Base-by-base conservation (phyloP, 2,797 vertebrate species). In the Nyctalus aviator region DNA sequence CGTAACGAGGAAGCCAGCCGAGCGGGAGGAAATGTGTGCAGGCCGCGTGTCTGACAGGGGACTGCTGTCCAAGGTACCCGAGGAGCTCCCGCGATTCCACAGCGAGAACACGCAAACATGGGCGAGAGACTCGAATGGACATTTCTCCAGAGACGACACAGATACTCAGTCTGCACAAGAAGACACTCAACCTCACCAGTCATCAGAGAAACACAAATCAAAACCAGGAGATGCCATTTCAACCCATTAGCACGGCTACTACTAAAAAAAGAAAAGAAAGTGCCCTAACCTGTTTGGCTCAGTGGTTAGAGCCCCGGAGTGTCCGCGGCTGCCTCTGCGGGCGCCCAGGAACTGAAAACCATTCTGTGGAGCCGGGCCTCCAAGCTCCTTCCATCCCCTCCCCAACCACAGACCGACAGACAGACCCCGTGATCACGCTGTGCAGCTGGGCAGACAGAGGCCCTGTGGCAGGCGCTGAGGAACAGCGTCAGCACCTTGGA, bases 81-180 rank as follows among this genome's bases (percentile, higher is more conserved):
- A 76, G 35, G 55, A 86, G n/a, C 25, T 11, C 44, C 44, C 25
- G 30, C 46, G 35, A 77, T 32, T 77, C 35, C 72, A 72, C 32
- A 64, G 37, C 13, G 6, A 18, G 17, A 53, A 53, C 46, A 62
- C 6, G 14, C 37, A 69, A 32, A 85, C 50, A 59, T 4, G 7
- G 27, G 18, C 53, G 59, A 62, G 84, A 23, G n/a, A 55, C 20
- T 3, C 44, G 17, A 68, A 59, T 3, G 48, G 27, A 69, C 59
- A 76, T 82, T 89, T 81, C 59, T 88, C 64, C 68, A 72, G 72
- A 95, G 53, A 50, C 57, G 20, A 88, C 6, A 68, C 5, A 64
- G 21, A 53, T 9, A 10, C 32, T 68, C 68, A 88, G 55, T 13
- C 69, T 68, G 27, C 18, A 44, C 14, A 81, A n/a, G 30, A 82